Evolutionary conservation across 2,888 invertebrate species (phyloP), one percentile per base, ranked within the genome.

Genomic region (Zygogramma bicolorata): DNA sequence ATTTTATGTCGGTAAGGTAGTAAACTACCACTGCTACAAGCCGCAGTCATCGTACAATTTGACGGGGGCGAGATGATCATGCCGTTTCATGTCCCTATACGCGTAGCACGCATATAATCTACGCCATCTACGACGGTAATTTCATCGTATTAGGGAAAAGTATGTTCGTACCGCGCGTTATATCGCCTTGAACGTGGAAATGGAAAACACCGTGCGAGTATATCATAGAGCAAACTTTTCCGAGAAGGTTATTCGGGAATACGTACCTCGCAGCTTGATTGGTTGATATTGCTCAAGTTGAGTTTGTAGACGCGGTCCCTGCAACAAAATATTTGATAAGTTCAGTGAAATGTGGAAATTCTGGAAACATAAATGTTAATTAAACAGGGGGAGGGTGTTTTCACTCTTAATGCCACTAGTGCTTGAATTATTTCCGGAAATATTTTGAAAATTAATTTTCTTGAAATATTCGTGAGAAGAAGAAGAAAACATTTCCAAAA

Each of bases 221-320:
- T 66, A 63, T 75, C 65, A 73, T 57, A 62, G 59, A 46, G 46
- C 18, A 70, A 73, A 71, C 42, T 69, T 71, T 73, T 71, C 66
- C 13, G 46, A 46, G 46, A 62, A 46, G 46, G 49, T 46, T 42
- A 34, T 60, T 68, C 53, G 31, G 68, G 68, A 68, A 68, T 73
- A 89, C 92, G 91, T 87, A 93, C 95, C 90, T 95, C 94, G 87
- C 95, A 95, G 86, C 92, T 93, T 77, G 95, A 93, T 84, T 94
- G 92, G 87, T 94, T 95, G 87, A 95, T 94, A 88, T 95, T 95
- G 90, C 94, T 94, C 88, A 95, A 90, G 87, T 95, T 95, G 84
- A 95, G 90, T 84, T 93, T 89, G 88, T 92, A 95, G 80, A 95
- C 90, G 83, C 94, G 93, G 87, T 95, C 95, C 95, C 95, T 95